Conservation (phyloP, 2,797 vertebrate genomes). For the Pelodytes ibericus region DNA sequence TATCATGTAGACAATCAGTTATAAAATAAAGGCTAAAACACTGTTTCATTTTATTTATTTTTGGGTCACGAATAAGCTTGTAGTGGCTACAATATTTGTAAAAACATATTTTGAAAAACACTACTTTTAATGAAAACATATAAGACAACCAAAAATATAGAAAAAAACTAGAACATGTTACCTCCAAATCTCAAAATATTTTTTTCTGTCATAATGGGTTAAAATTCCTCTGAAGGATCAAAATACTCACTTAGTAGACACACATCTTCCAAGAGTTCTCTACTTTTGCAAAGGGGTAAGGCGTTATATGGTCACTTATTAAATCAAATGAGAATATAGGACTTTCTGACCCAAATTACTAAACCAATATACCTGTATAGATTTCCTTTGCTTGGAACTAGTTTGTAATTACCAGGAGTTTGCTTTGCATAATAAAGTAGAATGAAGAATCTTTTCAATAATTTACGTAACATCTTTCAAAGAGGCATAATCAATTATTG, state of each 20-base stretch:
- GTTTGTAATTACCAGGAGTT: conserved; percentile 33
- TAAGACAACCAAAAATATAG: too few species aligned
- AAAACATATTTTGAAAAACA: too few species aligned
- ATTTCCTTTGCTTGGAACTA: conserved; percentile 28
- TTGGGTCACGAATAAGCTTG: too few species aligned
- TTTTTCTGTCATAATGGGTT: not conserved
- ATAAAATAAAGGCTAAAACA: too few species aligned
- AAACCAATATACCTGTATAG: conserved; percentile 18
- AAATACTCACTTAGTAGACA: not conserved
- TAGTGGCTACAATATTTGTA: too few species aligned
- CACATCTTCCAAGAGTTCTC: not conserved
- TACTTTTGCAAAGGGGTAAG: not conserved
- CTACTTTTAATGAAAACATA: too few species aligned
- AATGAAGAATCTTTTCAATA: conserved; percentile 30
- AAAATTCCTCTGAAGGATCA: not conserved
- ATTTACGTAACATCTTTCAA: conserved; percentile 35
- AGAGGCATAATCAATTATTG: conserved; percentile 46
- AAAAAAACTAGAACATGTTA: not conserved
- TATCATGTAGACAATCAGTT: too few species aligned
- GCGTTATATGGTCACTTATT: not conserved
- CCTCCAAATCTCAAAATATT: not conserved
- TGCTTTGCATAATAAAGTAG: conserved; percentile 32
- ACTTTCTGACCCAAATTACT: conserved; percentile 12
- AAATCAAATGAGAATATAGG: conserved; percentile 23
- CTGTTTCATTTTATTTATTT: too few species aligned